phyloP scores from a whole-genome alignment of 2,888 invertebrate species.

The Hipparchia sbordonii region DNA sequence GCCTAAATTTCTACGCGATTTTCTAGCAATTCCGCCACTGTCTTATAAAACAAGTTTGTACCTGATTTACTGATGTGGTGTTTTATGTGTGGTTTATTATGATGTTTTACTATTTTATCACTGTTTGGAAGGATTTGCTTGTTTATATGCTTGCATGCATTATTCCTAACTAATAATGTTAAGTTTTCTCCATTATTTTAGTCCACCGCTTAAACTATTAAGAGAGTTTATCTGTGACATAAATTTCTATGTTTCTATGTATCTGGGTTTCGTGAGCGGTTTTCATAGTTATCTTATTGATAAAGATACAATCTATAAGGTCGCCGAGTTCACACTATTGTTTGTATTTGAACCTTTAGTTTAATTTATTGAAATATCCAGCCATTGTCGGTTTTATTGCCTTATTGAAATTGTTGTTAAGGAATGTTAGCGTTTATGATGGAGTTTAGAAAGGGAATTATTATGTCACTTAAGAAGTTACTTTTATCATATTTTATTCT shows the following conservation, averaged over 20 bases:
- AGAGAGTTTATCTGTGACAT: conserved; percentile 19
- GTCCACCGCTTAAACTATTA: neutral
- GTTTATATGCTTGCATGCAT: neutral
- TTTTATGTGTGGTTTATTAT: conserved; percentile 23
- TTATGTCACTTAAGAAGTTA: neutral
- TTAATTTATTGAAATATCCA: conserved; percentile 25
- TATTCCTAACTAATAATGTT: too few relatives aligned
- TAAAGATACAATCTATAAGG: conserved; percentile 31
- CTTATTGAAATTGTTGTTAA: conserved; percentile 18
- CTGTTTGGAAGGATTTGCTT: neutral
- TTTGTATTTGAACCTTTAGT: conserved; percentile 26
- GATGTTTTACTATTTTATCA: conserved; percentile 4
- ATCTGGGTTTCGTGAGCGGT: conserved; percentile 24
- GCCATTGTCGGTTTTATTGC: conserved; percentile 20
- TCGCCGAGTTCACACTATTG: conserved; percentile 26
- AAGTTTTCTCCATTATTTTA: conserved; percentile 1
- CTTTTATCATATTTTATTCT: neutral
- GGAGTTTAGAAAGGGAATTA: neutral
- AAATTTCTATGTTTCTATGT: conserved; percentile 21
- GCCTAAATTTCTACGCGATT: conserved; percentile 33
- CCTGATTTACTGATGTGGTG: conserved; percentile 30
- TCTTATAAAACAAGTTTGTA: conserved; percentile 35
- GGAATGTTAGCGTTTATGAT: conserved; percentile 11
- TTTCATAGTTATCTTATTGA: conserved; percentile 32
- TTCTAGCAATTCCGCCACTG: conserved; percentile 30